A percentile compares a stretch with the other conserved stretches of the same genome.
These are phyloP conservation scores for Phlogophora meticulosa DNA, from an alignment of 2,888 invertebrate genomes.

Conservation along the genomic window DNA sequence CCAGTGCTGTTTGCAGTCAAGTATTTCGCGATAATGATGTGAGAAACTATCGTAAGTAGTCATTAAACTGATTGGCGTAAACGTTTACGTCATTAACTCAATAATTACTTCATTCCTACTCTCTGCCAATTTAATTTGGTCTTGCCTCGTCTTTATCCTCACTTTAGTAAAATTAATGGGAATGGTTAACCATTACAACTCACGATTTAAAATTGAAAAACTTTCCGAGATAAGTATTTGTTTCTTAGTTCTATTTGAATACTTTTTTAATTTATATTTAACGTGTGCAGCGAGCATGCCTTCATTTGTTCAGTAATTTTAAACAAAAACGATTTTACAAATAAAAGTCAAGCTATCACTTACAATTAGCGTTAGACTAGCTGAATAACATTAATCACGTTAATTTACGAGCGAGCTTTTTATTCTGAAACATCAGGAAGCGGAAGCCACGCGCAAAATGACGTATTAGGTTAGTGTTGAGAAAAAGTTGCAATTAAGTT, in stretches of 20 bases:
- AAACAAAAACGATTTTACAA: constrained; percentile 24
- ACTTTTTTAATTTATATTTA: constrained; percentile 18
- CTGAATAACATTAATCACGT: constrained; percentile 34
- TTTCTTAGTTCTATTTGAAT: constrained; percentile 17
- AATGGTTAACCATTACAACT: constrained; percentile 24
- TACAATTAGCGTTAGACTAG: constrained; percentile 48
- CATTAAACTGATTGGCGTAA: constrained; percentile 49
- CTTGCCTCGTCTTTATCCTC: constrained; percentile 18
- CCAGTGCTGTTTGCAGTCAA: constrained; percentile 43
- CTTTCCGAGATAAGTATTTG: not conserved
- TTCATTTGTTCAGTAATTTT: constrained; percentile 29
- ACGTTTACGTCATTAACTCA: constrained; percentile 52
- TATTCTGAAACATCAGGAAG: constrained; percentile 27
- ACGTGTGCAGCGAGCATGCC: constrained; percentile 39
- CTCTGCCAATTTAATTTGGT: constrained; percentile 37
- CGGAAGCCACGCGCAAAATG: constrained; percentile 39
- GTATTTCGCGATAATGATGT: constrained; percentile 54
- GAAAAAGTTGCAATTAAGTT: constrained; percentile 33
- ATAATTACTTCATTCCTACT: constrained; percentile 56
- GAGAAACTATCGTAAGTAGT: constrained; percentile 49
- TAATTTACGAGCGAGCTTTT: constrained; percentile 42
- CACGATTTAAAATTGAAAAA: constrained; percentile 22
- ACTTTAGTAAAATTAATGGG: constrained; percentile 12
- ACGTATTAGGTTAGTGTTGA: constrained; percentile 24
- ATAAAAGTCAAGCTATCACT: constrained; percentile 40